These are phyloP conservation scores for Dasyornis broadbenti DNA, from an alignment of 2,113 vertebrate species.

Conservation along the genomic window DNA sequence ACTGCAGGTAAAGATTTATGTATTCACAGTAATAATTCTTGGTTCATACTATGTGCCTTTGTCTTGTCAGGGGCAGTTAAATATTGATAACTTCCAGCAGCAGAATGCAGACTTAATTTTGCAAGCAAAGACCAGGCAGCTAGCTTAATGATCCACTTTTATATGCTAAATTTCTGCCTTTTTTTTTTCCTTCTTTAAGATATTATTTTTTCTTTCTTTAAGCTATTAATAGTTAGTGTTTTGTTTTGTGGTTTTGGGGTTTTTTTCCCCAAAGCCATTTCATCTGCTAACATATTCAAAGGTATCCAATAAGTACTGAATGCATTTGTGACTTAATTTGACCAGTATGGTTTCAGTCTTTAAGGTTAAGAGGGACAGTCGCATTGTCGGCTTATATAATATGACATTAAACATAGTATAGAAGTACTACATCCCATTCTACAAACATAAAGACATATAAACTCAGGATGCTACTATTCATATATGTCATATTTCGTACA, in stretches of 20 bases:
- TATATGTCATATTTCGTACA: background rate
- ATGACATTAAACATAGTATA: background rate
- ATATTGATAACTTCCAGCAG: slow-evolving; percentile 55
- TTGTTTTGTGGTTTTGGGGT: background rate
- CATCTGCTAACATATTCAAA: background rate
- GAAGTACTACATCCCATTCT: background rate
- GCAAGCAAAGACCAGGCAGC: background rate
- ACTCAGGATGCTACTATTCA: background rate
- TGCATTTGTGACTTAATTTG: background rate
- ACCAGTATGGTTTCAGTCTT: background rate
- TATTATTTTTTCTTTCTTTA: background rate
- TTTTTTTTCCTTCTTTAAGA: background rate
- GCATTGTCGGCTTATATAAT: background rate
- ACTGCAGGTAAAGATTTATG: background rate
- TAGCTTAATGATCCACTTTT: background rate
- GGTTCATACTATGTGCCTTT: slow-evolving; percentile 14
- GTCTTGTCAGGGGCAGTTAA: slow-evolving; percentile 40
- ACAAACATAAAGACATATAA: background rate
- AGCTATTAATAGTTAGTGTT: background rate
- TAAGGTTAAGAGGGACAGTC: background rate
- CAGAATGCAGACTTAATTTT: slow-evolving; percentile 20
- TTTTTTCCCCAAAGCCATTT: background rate
- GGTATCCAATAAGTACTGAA: background rate
- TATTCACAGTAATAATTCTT: background rate
- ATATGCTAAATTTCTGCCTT: background rate